Evolutionary conservation across 2,888 invertebrate species (phyloP), one percentile per base, ranked within the genome.

Genomic region (Agrochola lota): DNA sequence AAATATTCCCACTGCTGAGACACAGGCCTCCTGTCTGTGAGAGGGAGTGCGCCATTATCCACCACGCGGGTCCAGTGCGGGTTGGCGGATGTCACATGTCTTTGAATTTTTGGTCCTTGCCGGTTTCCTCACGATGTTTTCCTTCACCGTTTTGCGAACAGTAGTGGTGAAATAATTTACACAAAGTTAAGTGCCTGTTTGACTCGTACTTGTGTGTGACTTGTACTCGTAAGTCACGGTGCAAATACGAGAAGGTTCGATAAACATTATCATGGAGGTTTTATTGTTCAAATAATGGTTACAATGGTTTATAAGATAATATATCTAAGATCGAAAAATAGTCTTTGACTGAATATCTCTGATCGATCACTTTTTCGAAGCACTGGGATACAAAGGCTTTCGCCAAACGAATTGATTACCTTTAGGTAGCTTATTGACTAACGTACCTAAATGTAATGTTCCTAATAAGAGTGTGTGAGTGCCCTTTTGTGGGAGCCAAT

Each of bases 391-490:
- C 71, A 78, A 85, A 81, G 77, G 63, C 60, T 17, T 26, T 52
- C 78, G 81, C 49, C 70, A 79, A 66, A 78, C 40, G 75, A 83
- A 69, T 67, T 76, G 74, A 83, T 83, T 75, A 76, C 69, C 76
- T 68, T 77, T 55, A 62, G 55, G 70, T 83, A 63, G 55, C 55
- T 78, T 82, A 71, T 69, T 74, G 59, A 74, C 62, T 71, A 59
- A 73, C 43, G 40, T 67, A 63, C 49, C 43, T 72, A n/a, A 23
- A 69, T 4, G 68, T 64, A 60, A 71, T 55, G 43, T 63, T 77
- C 72, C 15, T 59, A 66, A 78, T 69, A 66, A 35, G 23, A 77
- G 57, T 60, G 71, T 68, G 70, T 60, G 59, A 71, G 79, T 40
- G 23, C 52, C 43, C 57, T 79, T 83, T 83, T 75, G 64, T 66